Conservation (phyloP, 2,113 vertebrate genomes). For the Mormoops blainvillei region DNA sequence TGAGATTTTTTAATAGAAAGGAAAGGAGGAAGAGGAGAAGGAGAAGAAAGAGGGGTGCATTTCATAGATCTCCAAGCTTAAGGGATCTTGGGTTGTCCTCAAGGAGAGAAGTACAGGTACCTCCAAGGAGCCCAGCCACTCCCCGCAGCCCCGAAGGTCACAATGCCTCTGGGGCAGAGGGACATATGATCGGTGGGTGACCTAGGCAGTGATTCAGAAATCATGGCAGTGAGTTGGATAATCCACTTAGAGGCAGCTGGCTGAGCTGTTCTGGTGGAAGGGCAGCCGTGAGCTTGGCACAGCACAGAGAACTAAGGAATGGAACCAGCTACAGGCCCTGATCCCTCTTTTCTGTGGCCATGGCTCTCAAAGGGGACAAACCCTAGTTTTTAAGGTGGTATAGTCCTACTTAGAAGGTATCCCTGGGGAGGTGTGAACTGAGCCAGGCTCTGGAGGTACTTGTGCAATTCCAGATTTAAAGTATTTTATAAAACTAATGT, state of each 20-base stretch:
- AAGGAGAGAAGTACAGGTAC: neutral
- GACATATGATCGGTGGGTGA: neutral
- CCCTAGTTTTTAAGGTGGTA: neutral
- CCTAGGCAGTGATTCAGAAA: neutral
- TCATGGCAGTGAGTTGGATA: conserved; percentile 14
- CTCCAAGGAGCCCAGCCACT: neutral
- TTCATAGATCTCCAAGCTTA: neutral
- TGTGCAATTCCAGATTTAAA: neutral
- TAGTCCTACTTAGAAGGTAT: neutral
- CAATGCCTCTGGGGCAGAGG: neutral
- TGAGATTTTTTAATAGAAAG: neutral
- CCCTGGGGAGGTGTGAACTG: too few relatives aligned
- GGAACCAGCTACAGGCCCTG: neutral
- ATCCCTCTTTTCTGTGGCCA: neutral
- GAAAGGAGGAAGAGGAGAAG: neutral
- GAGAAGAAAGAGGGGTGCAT: too few relatives aligned
- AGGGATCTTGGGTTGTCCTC: neutral
- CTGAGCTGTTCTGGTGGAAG: conserved; percentile 3
- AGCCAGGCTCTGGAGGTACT: neutral
- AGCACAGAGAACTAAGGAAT: neutral
- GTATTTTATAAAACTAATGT: neutral
- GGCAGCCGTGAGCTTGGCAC: neutral
- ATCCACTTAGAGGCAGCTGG: conserved; percentile 33
- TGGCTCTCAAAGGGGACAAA: neutral
- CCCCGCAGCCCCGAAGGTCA: neutral